Evolutionary conservation across 2,113 vertebrate genomes (phyloP), one percentile per base, ranked within the genome.

Genomic region (Nycticebus coucang): DNA sequence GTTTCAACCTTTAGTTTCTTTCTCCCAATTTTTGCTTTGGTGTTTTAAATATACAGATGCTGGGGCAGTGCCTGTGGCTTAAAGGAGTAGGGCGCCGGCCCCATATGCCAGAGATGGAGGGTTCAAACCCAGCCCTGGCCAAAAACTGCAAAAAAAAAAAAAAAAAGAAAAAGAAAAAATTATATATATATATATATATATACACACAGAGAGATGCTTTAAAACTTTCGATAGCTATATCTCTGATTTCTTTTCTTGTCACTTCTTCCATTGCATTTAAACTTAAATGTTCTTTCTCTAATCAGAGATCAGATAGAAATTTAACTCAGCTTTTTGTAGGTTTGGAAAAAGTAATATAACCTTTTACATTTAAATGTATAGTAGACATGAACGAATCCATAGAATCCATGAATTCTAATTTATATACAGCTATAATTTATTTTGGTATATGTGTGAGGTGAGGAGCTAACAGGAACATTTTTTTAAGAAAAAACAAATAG

Each of bases 361-460:
- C 21, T 72, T 90, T 94, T 14, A 79, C 18, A 71, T 26, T 94
- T 88, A 94, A 96, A 37, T 87, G 41, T 77, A 30, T 50, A 77
- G 26, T 50, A 50, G 14, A 77, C 15, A 2, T 50, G 15, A 30
- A 18, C 0, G 59, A 83, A 80, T 55, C 12, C 12, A 30, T 4
- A 77, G 74, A 50, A 50, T 50, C 7, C 74, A 77, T 50, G 74
- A 15, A 50, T 50, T 77, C 1, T 64, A 79, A 84, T 62, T 17
- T 10, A 53, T 30, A 21, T 66, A 26, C 6, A 89, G 89, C 17
- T 72, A 26, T 7, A 91, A 91, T 57, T 94, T 79, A 37, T 83
- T 93, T 93, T 75, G 53, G 28, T 53, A 28, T 77, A 71, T 77
- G 30, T 77, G 13, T 89, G 18, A 74, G n/a, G 53, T 19, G 18